phyloP scores from a whole-genome alignment of 64 coral and sea anemone genomes.

The Porites australiensis region DNA sequence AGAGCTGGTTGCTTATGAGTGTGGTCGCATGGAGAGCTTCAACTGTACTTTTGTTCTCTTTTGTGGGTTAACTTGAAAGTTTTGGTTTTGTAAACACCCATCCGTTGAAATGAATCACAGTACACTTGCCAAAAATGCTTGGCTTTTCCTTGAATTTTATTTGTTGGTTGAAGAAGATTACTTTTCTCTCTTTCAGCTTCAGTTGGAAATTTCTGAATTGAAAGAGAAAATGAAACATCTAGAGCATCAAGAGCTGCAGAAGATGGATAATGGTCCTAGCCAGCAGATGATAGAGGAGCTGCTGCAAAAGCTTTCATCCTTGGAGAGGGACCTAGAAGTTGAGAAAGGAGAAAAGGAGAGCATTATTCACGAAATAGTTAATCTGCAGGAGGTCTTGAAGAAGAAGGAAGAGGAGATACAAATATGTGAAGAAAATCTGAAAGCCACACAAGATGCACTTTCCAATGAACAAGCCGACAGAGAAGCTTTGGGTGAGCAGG shows the following conservation, averaged over 20 bases:
- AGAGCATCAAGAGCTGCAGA: slow-evolving; percentile 24
- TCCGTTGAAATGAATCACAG: too few species aligned
- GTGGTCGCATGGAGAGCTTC: too few species aligned
- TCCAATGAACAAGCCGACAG: slow-evolving; percentile 46
- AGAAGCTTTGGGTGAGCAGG: slow-evolving; percentile 57
- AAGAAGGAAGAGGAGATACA: slow-evolving; percentile 25
- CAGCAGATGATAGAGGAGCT: slow-evolving; percentile 12
- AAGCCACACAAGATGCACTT: neutral
- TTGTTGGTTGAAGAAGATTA: neutral
- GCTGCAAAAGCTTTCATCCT: slow-evolving; percentile 13
- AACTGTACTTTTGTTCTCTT: too few species aligned
- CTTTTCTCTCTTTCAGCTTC: slow-evolving; percentile 1
- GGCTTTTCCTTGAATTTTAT: neutral
- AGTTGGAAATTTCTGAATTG: slow-evolving; percentile 37
- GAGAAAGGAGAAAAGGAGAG: slow-evolving; percentile 60
- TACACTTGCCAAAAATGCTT: too few species aligned
- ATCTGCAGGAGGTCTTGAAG: slow-evolving; percentile 44
- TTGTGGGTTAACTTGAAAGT: too few species aligned
- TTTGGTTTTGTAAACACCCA: too few species aligned
- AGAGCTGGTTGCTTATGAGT: too few species aligned
- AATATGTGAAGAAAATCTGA: slow-evolving; percentile 17
- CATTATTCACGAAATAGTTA: slow-evolving; percentile 58
- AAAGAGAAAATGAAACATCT: neutral
- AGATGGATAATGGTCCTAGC: neutral
- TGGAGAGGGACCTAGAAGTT: slow-evolving; percentile 51